phyloP scores from a whole-genome alignment of 2,113 vertebrate genomes.

The Tor tambroides region DNA sequence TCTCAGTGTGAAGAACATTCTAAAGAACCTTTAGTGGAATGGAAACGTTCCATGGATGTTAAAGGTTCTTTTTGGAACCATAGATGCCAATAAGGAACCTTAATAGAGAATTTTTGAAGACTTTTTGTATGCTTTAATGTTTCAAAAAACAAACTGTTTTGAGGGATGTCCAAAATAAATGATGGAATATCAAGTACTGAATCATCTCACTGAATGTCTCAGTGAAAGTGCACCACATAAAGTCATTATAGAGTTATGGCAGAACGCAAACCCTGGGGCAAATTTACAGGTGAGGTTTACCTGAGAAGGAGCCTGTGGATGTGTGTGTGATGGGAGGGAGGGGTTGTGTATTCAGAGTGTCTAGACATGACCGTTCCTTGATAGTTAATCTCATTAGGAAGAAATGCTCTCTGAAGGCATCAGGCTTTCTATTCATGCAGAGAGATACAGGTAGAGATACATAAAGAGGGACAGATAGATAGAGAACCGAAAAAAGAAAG shows the following conservation, averaged over 20 bases:
- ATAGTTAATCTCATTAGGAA: conserved; percentile 78
- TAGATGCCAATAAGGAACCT: neutral
- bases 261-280: conserved; percentile 32
- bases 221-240: conserved; percentile 63
- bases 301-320: conserved; percentile 58
- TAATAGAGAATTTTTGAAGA: neutral
- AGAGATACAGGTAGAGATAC: conserved; percentile 60
- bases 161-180: neutral
- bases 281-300: conserved; percentile 71
- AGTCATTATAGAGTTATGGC: conserved; percentile 71
- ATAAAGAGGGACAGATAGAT: conserved; percentile 27
- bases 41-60: neutral
- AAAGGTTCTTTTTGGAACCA: neutral
- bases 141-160: neutral
- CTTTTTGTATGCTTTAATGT: neutral
- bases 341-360: conserved; percentile 74
- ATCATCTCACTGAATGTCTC: conserved; percentile 11
- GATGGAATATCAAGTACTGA: neutral
- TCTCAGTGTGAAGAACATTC: neutral
- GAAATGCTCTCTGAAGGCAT: conserved; percentile 65
- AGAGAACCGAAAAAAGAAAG: neutral
- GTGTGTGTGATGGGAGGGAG: conserved; percentile 15
- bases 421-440: conserved; percentile 68
- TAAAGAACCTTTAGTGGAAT: neutral
- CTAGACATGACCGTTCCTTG: conserved; percentile 71